phyloP scores from a whole-genome alignment of 2,888 invertebrate genomes.

The Callosobruchus maculatus region DNA sequence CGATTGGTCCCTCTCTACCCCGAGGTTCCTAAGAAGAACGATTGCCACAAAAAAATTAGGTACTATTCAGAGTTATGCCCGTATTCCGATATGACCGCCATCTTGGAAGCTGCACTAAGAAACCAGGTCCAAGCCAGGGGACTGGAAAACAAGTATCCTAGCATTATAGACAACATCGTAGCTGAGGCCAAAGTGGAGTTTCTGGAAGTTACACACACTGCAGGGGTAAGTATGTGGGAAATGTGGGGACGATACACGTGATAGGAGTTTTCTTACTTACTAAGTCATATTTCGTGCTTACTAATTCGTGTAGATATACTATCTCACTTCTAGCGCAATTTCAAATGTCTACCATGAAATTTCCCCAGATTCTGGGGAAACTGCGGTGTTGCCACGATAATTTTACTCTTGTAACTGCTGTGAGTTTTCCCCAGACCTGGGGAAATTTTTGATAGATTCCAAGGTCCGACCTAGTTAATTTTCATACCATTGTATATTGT shows the following conservation, averaged over 20 bases:
- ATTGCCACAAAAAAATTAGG: constrained; percentile 51
- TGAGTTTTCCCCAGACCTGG: too few relatives aligned
- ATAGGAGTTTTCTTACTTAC: background rate
- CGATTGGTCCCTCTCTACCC: constrained; percentile 38
- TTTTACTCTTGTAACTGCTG: too few relatives aligned
- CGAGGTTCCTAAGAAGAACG: constrained; percentile 34
- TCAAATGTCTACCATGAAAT: too few relatives aligned
- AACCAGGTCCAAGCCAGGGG: constrained; percentile 55
- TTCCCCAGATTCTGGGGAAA: too few relatives aligned
- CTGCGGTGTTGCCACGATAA: too few relatives aligned
- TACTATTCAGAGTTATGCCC: constrained; percentile 57
- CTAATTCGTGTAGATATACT: too few relatives aligned
- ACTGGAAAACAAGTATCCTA: constrained; percentile 56
- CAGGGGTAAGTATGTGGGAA: constrained; percentile 58
- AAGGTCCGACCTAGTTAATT: too few relatives aligned
- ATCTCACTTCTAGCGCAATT: too few relatives aligned
- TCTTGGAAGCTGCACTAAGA: constrained; percentile 60
- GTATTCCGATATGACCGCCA: constrained; percentile 59
- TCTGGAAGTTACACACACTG: constrained; percentile 58
- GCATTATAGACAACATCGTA: constrained; percentile 54
- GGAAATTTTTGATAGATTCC: too few relatives aligned
- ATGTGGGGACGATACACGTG: too few relatives aligned
- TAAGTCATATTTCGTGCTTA: too few relatives aligned
- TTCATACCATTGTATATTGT: too few relatives aligned
- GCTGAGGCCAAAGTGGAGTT: constrained; percentile 58